Evolutionary conservation across 2,888 invertebrate genomes (phyloP), one percentile per base, ranked within the genome.

Genomic region (Acanthococcus lagerstroemiae): DNA sequence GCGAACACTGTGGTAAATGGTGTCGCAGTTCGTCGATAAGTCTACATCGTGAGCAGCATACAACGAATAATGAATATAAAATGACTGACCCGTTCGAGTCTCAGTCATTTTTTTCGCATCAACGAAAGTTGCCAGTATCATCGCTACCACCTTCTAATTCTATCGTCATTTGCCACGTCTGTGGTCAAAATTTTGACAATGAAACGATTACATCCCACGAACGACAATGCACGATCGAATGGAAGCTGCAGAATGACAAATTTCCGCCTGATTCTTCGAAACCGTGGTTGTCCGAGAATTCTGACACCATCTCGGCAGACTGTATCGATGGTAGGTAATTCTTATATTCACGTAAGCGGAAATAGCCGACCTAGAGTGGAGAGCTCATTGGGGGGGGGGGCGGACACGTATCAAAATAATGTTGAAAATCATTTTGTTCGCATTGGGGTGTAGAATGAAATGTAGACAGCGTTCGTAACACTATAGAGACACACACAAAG

Each of bases 211-310:
- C 77, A 63, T 82, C 84, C 68, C 85, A 85, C 74, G 83, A 84
- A 72, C 84, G 84, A 2, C 83, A 84, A 73, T 86, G 85, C 73
- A 74, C 85, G 68, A 79, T 81, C 72, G 83, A 82, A 74, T 85
- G 85, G 85, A 78, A 79, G 67, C 69, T 73, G 21, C 83, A 84
- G 73, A 85, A 86, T 73, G 80, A 80, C 46, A 80, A 81, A 70
- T 74, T 84, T 69, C 83, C 84, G 1, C 74, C 77, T 17, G 73
- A 77, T 55, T 78, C n/a, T n/a, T n/a, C n/a, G n/a, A n/a, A n/a
- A n/a, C n/a, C n/a, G n/a, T n/a, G n/a, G n/a, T n/a, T n/a, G n/a
- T n/a, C n/a, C n/a, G n/a, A n/a, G n/a, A n/a, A n/a, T n/a, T n/a
- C n/a, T n/a, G n/a, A n/a, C n/a, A n/a, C n/a, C n/a, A n/a, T n/a